Evolutionary conservation across 2,797 vertebrate genomes (phyloP).

Genomic region (Macropodus opercularis): DNA sequence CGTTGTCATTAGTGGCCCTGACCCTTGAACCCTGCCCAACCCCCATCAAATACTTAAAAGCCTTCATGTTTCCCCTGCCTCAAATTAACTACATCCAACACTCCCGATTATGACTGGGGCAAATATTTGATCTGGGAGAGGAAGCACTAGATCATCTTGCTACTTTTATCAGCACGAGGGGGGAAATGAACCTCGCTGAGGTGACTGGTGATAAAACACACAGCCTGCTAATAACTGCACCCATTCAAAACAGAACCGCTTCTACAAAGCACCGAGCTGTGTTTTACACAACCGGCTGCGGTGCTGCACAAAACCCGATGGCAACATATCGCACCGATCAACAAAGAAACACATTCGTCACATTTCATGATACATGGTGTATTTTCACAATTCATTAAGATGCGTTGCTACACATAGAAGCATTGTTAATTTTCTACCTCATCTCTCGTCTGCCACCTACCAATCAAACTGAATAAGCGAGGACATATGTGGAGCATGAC

Average conservation of each 20-base stretch:
- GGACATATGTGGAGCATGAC: background rate
- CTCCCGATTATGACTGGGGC: conserved; percentile 67
- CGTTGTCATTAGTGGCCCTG: conserved; percentile 77
- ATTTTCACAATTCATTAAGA: too few relatives aligned
- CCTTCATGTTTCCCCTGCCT: conserved; percentile 67
- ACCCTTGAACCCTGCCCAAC: conserved; percentile 75
- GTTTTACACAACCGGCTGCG: background rate
- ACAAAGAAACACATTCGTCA: background rate
- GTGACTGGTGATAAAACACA: conserved; percentile 70
- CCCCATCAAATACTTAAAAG: conserved; percentile 76
- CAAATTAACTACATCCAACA: conserved; percentile 80
- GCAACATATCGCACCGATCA: background rate
- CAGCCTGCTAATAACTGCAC: conserved; percentile 39
- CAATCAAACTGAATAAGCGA: background rate
- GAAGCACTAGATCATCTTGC: conserved; percentile 77
- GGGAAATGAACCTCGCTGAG: conserved; percentile 72
- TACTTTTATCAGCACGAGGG: conserved; percentile 68
- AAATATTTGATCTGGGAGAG: conserved; percentile 78
- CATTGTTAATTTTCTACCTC: too few relatives aligned
- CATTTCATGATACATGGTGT: background rate
- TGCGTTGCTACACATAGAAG: too few relatives aligned
- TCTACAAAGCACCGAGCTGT: background rate
- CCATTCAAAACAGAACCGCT: conserved; percentile 34
- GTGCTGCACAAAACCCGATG: background rate
- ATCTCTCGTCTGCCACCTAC: too few relatives aligned